Evolutionary conservation across 2,113 vertebrate species (phyloP), one percentile per base, ranked within the genome.

Genomic region (Conger conger): DNA sequence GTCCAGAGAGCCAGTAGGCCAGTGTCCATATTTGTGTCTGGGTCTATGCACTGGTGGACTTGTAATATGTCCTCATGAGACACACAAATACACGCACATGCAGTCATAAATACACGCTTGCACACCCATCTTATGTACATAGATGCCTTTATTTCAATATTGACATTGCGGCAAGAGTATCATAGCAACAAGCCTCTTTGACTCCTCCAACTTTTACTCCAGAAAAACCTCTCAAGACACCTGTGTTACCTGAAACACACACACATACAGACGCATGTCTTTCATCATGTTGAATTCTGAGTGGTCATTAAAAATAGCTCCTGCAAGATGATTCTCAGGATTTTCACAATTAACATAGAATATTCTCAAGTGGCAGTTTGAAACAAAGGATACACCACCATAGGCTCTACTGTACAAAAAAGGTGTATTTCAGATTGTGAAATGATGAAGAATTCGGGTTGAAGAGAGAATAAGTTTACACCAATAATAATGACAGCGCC

Each of bases 91-190:
- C 80, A 57, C 5, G n/a, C 80, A 60, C 23, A 53, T n/a, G 27
- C 33, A 50, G 68, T 50, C 82, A 53, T 16, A 83, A 36, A 54
- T 15, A 33, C 27, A 73, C 63, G n/a, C 63, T 30, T 33, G n/a
- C 27, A 33, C 68, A 73, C n/a, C 4, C 68, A 33, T 33, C 2
- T 73, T n/a, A 23, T 73, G 68, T 50, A 76, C 33, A 54, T 57
- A 79, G 4, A 81, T 85, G n/a, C 54, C 17, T 85, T 53, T 85
- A 63, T 85, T 82, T 86, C 82, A 86, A 86, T 81, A 57, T 76
- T 77, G 68, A 18, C 23, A 27, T 54, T 50, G 63, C 45, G 35
- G 68, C 35, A 18, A 78, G 17, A n/a, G 53, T 86, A 57, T 50
- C 85, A 68, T 82, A 86, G 85, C 85, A 86, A 82, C 81, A 79